Evolutionary conservation across 2,113 vertebrate species (phyloP).

Genomic region (Coturnix japonica): DNA sequence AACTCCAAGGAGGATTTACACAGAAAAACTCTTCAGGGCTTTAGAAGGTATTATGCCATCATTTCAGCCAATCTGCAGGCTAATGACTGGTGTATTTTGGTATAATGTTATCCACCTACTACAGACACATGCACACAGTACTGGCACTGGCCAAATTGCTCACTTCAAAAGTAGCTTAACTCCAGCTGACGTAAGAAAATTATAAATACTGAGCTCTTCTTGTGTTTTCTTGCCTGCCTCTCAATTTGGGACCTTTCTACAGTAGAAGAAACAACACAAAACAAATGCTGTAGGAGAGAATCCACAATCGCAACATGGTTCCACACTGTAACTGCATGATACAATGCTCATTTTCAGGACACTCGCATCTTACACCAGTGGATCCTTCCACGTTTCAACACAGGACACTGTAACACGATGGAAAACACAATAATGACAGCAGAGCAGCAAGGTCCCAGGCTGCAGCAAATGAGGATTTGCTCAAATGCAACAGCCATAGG

Average conservation of each 20-base stretch:
- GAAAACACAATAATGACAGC: too few relatives aligned
- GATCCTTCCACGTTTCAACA: neutral
- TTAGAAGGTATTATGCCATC: neutral
- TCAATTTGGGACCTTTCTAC: neutral
- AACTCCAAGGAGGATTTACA: neutral
- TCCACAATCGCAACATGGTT: neutral
- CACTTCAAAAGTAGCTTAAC: neutral
- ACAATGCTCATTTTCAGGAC: neutral
- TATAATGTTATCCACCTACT: neutral
- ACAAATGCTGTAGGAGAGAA: neutral
- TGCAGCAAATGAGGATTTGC: too few relatives aligned
- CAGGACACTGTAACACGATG: neutral
- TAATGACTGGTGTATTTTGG: neutral
- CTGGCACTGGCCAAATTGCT: neutral
- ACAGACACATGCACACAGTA: accelerated
- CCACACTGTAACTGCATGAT: neutral
- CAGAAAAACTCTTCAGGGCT: neutral
- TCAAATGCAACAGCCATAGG: too few relatives aligned
- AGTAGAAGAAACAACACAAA: neutral
- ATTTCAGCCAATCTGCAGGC: neutral
- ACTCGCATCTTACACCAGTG: neutral
- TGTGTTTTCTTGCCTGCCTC: neutral
- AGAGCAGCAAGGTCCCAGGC: too few relatives aligned
- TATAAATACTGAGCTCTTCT: neutral
- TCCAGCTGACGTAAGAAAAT: neutral